Evolutionary conservation across 2,113 vertebrate genomes (phyloP).

Genomic region (Donacobius atricapilla): DNA sequence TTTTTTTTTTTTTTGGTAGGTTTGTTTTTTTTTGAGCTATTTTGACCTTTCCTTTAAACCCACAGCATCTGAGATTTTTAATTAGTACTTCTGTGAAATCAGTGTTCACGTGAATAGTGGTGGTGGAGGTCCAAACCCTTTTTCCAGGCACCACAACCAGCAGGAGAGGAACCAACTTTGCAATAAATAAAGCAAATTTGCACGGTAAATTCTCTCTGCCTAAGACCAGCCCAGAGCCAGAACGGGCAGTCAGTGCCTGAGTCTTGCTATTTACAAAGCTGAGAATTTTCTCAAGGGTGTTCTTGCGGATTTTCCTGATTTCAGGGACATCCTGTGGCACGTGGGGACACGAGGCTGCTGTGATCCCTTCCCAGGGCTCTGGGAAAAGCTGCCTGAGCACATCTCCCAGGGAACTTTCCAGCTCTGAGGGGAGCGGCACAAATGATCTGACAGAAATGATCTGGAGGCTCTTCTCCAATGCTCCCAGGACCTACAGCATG

Average conservation of each 20-base stretch:
- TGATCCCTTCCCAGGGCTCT: neutral
- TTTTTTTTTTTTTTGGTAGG: neutral
- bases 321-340: neutral
- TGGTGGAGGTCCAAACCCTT: neutral
- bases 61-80: neutral
- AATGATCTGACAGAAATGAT: neutral
- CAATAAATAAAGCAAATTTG: neutral
- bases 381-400: neutral
- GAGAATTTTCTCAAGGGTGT: neutral
- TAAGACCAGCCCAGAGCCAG: accelerated
- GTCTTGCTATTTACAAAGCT: neutral
- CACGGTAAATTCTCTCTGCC: neutral
- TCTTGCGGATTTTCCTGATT: neutral
- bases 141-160: neutral
- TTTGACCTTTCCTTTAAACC: neutral
- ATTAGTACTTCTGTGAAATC: neutral
- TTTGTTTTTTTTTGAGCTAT: neutral
- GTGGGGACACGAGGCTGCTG: neutral
- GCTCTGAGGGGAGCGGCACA: neutral
- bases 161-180: neutral
- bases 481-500: neutral
- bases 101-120: neutral
- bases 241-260: neutral
- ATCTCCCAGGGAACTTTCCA: neutral
- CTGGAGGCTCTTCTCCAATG: neutral